Percentiles rank a stretch among this genome's conserved stretches.
phyloP scores from a whole-genome alignment of 2,113 vertebrate species.

The Siniperca chuatsi region DNA sequence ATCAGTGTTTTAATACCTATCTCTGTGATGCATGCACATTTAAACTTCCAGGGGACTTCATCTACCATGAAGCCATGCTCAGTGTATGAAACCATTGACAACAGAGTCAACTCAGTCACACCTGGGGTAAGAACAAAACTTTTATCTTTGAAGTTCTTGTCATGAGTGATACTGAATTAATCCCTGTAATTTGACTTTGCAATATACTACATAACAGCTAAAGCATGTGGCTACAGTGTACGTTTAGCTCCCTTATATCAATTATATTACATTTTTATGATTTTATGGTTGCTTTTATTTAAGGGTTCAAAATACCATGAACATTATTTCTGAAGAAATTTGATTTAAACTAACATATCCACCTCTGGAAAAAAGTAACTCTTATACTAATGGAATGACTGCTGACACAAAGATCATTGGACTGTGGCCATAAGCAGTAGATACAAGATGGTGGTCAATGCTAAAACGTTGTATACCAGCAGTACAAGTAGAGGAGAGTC shows the following conservation, averaged over 20 bases:
- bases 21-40: background rate
- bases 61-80: constrained; percentile 26
- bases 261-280: too few relatives aligned
- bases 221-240: background rate
- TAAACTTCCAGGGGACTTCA: constrained; percentile 1
- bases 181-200: too few relatives aligned
- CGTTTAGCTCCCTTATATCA: background rate
- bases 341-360: too few relatives aligned
- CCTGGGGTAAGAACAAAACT: constrained; percentile 40
- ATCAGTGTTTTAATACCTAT: background rate
- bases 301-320: too few relatives aligned
- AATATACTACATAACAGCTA: background rate
- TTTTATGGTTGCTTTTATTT: too few relatives aligned
- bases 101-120: rapidly evolving
- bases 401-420: too few relatives aligned
- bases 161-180: background rate
- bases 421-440: too few relatives aligned
- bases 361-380: too few relatives aligned
- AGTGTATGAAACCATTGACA: constrained; percentile 68
- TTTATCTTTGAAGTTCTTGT: background rate
- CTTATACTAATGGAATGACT: too few relatives aligned
- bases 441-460: background rate
- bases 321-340: too few relatives aligned
- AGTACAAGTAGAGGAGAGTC: too few relatives aligned
- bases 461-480: too few relatives aligned